phyloP scores from a whole-genome alignment of 2,888 invertebrate genomes.

The Spilarctia lutea region DNA sequence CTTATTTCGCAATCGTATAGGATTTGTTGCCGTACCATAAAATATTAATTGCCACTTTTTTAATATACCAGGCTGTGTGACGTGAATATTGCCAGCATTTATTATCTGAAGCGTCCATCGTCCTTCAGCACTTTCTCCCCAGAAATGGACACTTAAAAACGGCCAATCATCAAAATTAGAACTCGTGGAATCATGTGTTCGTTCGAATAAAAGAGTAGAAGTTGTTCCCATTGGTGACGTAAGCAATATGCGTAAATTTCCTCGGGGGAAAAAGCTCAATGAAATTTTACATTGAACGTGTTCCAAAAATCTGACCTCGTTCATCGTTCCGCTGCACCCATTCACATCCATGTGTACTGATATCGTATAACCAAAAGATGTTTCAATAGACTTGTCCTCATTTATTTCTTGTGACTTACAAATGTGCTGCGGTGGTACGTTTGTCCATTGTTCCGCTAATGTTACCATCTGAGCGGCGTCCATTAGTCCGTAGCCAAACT shows the following conservation, averaged over 20 bases:
- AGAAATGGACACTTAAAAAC: conserved; percentile 99
- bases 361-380: conserved; percentile 91
- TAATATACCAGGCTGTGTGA: conserved; percentile 94
- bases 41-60: conserved; percentile 98
- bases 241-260: conserved; percentile 95
- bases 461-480: conserved; percentile 97
- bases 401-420: conserved; percentile 96
- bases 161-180: conserved; percentile 99
- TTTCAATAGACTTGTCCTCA: conserved; percentile 93
- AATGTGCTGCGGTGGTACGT: conserved; percentile 97
- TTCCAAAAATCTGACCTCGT: conserved; percentile 96
- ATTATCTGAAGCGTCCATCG: conserved; percentile 94
- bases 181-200: conserved; percentile 95
- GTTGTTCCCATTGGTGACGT: conserved; percentile 98
- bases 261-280: conserved; percentile 96
- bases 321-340: conserved; percentile 95
- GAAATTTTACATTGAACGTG: conserved; percentile 99
- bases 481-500: conserved; percentile 99
- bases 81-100: conserved; percentile 91
- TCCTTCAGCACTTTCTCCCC: conserved; percentile 97
- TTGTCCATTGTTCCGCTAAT: conserved; percentile 96
- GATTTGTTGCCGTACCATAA: conserved; percentile 96
- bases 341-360: conserved; percentile 95
- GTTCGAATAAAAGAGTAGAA: conserved; percentile 96
- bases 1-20: conserved; percentile 90